Conservation (phyloP, 2,113 vertebrate species). For the Sardina pilchardus region DNA sequence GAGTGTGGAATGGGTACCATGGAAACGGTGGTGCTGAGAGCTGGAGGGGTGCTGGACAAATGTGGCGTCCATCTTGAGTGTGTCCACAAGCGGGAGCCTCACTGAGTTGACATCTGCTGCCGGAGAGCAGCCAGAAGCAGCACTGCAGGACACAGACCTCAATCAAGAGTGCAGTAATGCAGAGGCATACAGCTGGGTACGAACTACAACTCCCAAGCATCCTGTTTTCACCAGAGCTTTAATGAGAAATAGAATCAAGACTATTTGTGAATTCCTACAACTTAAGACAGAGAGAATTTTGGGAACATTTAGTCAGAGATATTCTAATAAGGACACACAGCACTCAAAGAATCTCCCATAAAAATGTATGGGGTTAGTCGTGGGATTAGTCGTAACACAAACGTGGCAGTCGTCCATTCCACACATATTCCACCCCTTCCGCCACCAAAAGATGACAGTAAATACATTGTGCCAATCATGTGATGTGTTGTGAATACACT, state of each 20-base stretch:
- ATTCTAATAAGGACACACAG: too few relatives aligned
- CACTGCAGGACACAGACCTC: neutral
- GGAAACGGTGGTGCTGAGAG: neutral
- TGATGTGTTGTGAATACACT: too few relatives aligned
- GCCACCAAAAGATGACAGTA: too few relatives aligned
- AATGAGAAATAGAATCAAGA: neutral
- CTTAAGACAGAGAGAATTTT: neutral
- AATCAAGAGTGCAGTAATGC: neutral
- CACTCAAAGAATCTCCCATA: too few relatives aligned
- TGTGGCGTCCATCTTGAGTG: neutral
- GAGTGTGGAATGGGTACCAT: slow-evolving; percentile 37
- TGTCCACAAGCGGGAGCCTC: neutral
- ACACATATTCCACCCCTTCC: too few relatives aligned
- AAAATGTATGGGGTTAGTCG: too few relatives aligned
- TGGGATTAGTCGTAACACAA: too few relatives aligned
- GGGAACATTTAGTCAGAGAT: too few relatives aligned
- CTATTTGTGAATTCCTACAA: neutral
- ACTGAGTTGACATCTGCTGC: neutral
- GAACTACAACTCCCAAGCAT: neutral
- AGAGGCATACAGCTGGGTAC: neutral
- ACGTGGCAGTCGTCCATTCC: too few relatives aligned
- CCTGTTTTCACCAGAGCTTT: neutral
- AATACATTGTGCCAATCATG: too few relatives aligned
- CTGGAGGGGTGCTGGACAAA: slow-evolving; percentile 4
- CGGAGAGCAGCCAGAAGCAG: neutral